Conservation (phyloP, 2,888 invertebrate genomes). For the Muscina levida region DNA sequence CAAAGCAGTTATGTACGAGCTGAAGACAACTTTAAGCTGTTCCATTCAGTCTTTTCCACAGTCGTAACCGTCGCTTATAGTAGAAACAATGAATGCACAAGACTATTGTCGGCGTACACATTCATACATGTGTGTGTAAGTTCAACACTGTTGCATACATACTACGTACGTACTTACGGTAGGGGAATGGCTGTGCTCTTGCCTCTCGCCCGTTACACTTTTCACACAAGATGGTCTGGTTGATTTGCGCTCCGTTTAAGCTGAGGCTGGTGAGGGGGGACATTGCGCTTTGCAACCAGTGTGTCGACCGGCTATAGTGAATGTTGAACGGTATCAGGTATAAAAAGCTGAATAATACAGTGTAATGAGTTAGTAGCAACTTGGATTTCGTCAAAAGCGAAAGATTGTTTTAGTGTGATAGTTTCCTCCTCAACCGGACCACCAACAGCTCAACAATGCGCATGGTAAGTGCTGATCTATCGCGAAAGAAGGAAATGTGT, state of each 20-base stretch:
- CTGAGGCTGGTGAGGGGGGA: slow-evolving; percentile 6
- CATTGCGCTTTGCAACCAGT: slow-evolving; percentile 28
- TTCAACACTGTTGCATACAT: no score
- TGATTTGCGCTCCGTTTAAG: neutral
- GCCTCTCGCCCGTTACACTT: slow-evolving; percentile 50
- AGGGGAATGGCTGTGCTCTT: neutral
- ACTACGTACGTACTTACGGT: no score
- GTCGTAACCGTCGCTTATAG: no score
- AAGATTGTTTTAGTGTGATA: slow-evolving; percentile 74
- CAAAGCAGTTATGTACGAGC: no score
- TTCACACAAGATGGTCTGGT: slow-evolving; percentile 36
- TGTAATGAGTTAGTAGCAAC: slow-evolving; percentile 79
- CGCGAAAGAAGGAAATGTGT: neutral
- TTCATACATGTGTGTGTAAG: neutral
- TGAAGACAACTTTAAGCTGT: no score
- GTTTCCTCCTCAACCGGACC: slow-evolving; percentile 76
- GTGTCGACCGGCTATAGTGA: slow-evolving; percentile 65
- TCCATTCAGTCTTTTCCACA: no score
- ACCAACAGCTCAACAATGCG: slow-evolving; percentile 80
- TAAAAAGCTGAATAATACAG: slow-evolving; percentile 77
- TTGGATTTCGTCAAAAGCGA: slow-evolving; percentile 79
- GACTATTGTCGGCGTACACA: neutral
- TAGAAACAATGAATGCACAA: no score
- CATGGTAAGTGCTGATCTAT: slow-evolving; percentile 75
- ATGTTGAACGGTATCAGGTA: slow-evolving; percentile 77